Base-by-base conservation (phyloP, 2,888 invertebrate genomes). In the Ganaspis brasiliensis region DNA sequence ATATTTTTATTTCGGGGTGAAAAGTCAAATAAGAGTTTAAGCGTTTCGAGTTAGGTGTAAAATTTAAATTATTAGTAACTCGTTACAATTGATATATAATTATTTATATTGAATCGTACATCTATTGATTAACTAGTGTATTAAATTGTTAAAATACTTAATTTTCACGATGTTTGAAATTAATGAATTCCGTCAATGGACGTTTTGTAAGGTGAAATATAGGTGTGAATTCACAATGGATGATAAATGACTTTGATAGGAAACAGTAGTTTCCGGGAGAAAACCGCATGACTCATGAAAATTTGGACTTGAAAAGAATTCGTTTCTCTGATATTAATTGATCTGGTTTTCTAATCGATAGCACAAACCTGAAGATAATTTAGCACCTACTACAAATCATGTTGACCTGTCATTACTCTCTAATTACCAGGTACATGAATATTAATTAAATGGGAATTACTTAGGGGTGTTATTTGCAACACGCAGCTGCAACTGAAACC, bases 251-350 rank as follows among this genome's bases (percentile, higher is more conserved):
- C 45, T 67, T 4, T n/a, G 45, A 45, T 24, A n/a, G 67, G 67
- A 67, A 67, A 45, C 45, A 45, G 40, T 24, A 67, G 24, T 45
- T 67, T 26, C 45, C 16, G 26, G 24, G 24, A 67, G 67, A 45
- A 67, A 67, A 26, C 67, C n/a, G 45, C 45, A 67, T 67, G 67
- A 67, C 67, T 67, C 24, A 26, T 45, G 67, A 67, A 24, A 67
- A 67, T n/a, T 67, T 14, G 24, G 67, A 49, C 24, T 67, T 67
- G 24, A 67, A 45, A 67, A 45, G 67, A 67, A 67, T 63, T 49
- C 67, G 16, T 45, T 67, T 67, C n/a, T 9, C 45, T 24, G 24
- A 49, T 49, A 67, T 67, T 67, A 67, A 49, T 49, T 67, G 67
- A 67, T 49, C 45, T 52, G 52, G 19, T n/a, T n/a, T 63, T 21